phyloP scores from a whole-genome alignment of 2,113 vertebrate species.

The Lasiurus cinereus region DNA sequence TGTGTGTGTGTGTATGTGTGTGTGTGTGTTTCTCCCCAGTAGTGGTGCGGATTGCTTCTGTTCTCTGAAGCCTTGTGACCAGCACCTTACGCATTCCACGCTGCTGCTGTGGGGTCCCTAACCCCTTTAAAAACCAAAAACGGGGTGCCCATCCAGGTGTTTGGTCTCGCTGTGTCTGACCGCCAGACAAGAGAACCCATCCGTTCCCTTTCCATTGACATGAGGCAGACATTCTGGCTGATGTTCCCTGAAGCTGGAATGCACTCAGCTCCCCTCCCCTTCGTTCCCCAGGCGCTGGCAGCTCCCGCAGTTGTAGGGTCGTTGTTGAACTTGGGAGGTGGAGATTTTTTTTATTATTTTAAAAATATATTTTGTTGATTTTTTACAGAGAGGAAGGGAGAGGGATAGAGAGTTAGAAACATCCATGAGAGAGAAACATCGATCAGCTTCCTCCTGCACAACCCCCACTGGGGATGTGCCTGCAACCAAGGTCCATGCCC shows the following conservation, averaged over 20 bases:
- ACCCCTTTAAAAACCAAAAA: neutral
- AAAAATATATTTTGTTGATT: no score
- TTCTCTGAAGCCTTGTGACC: constrained; percentile 32
- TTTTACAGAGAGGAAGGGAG: no score
- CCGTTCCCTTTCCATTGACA: constrained; percentile 68
- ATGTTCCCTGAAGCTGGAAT: constrained; percentile 30
- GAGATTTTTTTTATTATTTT: neutral
- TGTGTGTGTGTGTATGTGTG: neutral
- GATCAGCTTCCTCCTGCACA: no score
- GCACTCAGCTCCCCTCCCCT: constrained; percentile 46
- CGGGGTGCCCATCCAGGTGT: neutral
- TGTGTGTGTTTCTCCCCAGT: neutral
- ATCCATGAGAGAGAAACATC: no score
- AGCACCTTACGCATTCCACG: neutral
- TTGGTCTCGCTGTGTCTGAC: constrained; percentile 57
- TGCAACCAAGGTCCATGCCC: no score
- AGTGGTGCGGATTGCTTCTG: neutral
- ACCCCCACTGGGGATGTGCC: no score
- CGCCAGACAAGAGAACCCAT: constrained; percentile 60
- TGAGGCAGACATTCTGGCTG: constrained; percentile 48
- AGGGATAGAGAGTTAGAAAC: no score
- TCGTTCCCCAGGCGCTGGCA: neutral
- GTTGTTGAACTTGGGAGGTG: constrained; percentile 46
- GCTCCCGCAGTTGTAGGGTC: neutral
- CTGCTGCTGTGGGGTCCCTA: neutral